These are phyloP conservation scores for Astreopora myriophthalma DNA, from an alignment of 64 coral and sea anemone genomes.

Conservation along the genomic window DNA sequence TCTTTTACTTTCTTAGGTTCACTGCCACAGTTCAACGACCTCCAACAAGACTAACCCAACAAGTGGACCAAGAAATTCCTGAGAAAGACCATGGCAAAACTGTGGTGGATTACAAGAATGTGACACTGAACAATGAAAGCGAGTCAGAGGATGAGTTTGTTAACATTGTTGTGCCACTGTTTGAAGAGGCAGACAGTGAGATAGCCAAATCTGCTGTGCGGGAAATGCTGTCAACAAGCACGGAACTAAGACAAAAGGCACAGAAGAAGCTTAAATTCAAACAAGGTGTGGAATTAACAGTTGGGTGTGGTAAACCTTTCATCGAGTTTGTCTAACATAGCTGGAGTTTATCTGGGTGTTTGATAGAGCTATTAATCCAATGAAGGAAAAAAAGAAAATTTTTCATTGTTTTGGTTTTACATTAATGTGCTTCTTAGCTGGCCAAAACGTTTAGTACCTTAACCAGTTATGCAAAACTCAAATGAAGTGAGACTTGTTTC, in stretches of 20 bases:
- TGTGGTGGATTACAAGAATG: conserved; percentile 73
- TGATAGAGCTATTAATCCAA: too few species aligned
- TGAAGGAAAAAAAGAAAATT: too few species aligned
- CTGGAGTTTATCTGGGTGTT: too few species aligned
- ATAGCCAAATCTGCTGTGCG: conserved; percentile 62
- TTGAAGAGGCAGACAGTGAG: conserved; percentile 59
- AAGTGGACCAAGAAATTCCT: conserved; percentile 10
- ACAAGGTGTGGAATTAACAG: neutral
- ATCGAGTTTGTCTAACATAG: too few species aligned
- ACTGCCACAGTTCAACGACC: conserved; percentile 78
- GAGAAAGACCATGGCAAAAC: conserved; percentile 11
- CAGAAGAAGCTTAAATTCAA: conserved; percentile 60
- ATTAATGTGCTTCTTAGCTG: neutral
- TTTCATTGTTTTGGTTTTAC: neutral
- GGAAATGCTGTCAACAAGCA: conserved; percentile 73
- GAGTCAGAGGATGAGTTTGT: conserved; percentile 96
- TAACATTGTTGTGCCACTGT: conserved; percentile 86
- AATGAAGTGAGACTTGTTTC: too few species aligned
- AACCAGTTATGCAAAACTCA: too few species aligned
- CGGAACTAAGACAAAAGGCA: conserved; percentile 52
- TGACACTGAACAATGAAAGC: conserved; percentile 66
- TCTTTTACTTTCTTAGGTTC: conserved; percentile 25
- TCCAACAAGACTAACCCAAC: conserved; percentile 49
- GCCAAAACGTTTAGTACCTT: neutral
- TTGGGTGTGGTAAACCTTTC: too few species aligned